These are phyloP conservation scores for Morpho helenor DNA, from an alignment of 2,888 invertebrate species.

Conservation along the genomic window DNA sequence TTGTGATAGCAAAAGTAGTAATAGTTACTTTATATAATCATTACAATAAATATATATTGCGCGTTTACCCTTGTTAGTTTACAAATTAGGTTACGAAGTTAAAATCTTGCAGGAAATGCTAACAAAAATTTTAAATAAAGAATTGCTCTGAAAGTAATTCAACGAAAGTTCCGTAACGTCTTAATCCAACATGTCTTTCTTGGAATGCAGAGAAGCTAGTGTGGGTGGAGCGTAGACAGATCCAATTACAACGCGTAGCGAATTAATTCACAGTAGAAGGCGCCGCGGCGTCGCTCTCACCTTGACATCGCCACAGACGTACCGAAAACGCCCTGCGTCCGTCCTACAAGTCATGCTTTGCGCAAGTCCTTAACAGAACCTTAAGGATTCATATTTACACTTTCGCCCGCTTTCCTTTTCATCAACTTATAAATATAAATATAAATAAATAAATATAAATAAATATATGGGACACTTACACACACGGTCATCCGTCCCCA, in stretches of 20 bases:
- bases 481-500: too few species aligned
- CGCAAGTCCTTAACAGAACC: slow-evolving; percentile 30
- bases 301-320: slow-evolving; percentile 40
- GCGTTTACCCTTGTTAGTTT: too few species aligned
- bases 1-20: too few species aligned
- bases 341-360: slow-evolving; percentile 40
- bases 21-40: too few species aligned
- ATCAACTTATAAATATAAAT: slow-evolving; percentile 8
- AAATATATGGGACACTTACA: too few species aligned
- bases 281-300: slow-evolving; percentile 43
- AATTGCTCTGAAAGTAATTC: too few species aligned
- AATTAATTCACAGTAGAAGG: slow-evolving; percentile 61
- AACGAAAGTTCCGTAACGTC: background rate
- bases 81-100: too few species aligned
- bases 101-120: too few species aligned
- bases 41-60: too few species aligned
- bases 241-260: slow-evolving; percentile 63
- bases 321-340: slow-evolving; percentile 34
- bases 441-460: too few species aligned
- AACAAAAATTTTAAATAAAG: too few species aligned
- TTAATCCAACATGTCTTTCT: slow-evolving; percentile 24
- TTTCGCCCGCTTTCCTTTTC: slow-evolving; percentile 31
- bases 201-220: slow-evolving; percentile 34
- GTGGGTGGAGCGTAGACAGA: slow-evolving; percentile 52
- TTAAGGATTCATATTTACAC: slow-evolving; percentile 29